phyloP scores from a whole-genome alignment of 2,113 vertebrate genomes.

The Cynoglossus semilaevis region DNA sequence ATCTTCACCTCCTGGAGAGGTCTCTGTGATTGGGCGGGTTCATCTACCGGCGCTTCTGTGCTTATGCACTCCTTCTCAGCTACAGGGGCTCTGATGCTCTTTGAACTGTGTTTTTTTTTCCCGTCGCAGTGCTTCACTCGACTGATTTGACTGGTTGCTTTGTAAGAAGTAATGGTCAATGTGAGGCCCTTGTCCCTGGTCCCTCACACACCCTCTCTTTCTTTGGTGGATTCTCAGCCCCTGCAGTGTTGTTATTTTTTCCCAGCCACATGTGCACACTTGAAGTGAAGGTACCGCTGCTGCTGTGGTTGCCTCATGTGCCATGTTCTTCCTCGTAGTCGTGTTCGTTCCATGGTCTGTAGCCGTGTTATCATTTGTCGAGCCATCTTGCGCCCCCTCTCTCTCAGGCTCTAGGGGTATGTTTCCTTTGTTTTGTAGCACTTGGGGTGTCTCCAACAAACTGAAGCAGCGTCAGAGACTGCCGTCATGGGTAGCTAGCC shows the following conservation, averaged over 20 bases:
- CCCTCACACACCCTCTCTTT: neutral
- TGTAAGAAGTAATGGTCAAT: neutral
- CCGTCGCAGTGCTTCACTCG: no score
- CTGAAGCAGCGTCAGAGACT: no score
- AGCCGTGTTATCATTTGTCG: neutral
- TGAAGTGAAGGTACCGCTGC: neutral
- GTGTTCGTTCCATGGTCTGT: neutral
- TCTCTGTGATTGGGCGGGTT: neutral
- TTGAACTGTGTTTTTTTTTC: neutral
- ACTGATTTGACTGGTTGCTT: no score
- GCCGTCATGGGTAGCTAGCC: no score
- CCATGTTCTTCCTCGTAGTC: neutral
- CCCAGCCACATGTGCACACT: slow-evolving; percentile 3
- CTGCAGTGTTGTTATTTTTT: neutral
- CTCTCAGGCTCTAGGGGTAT: no score
- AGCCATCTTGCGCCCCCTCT: neutral
- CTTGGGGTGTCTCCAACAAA: no score
- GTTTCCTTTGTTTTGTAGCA: no score
- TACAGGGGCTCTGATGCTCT: neutral
- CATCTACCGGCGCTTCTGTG: no score
- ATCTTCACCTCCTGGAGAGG: neutral
- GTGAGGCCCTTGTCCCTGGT: no score
- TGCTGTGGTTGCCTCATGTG: neutral
- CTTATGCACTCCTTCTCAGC: no score
- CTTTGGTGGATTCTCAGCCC: slow-evolving; percentile 2